Conservation (phyloP, 2,888 invertebrate species). For the Chironomus riparius region DNA sequence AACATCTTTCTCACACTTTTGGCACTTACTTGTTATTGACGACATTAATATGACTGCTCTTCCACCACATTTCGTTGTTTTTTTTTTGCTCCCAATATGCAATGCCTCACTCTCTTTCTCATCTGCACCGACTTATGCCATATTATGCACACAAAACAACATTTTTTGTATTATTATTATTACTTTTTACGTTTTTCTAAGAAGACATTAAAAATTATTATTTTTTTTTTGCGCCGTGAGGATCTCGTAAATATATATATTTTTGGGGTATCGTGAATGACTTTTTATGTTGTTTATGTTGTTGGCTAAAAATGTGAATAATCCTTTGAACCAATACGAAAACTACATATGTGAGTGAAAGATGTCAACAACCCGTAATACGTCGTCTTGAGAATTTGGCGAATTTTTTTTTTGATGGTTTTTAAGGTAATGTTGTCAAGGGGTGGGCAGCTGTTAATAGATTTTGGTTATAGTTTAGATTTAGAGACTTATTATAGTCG, state of each 20-base stretch:
- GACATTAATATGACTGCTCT: slow-evolving; percentile 13
- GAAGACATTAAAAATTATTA: neutral
- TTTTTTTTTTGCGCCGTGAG: neutral
- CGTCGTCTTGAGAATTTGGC: no score
- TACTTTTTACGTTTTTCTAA: neutral
- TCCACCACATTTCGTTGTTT: neutral
- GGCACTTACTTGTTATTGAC: slow-evolving; percentile 11
- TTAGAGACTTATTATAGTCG: no score
- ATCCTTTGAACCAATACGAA: neutral
- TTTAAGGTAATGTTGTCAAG: no score
- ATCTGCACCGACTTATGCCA: neutral
- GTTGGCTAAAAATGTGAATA: no score
- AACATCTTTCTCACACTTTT: slow-evolving; percentile 13
- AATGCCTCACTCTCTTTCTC: no score
- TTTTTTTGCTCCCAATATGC: neutral
- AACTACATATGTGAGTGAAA: neutral
- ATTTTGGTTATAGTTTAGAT: no score
- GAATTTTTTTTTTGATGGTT: no score
- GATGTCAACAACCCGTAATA: neutral
- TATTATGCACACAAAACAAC: neutral
- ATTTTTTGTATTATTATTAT: neutral
- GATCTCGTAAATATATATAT: neutral
- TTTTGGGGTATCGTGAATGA: neutral
- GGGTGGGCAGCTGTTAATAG: no score
- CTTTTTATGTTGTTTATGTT: neutral